Conservation (phyloP, 1,140 invertebrate species). For the Holotrichia oblita region DNA sequence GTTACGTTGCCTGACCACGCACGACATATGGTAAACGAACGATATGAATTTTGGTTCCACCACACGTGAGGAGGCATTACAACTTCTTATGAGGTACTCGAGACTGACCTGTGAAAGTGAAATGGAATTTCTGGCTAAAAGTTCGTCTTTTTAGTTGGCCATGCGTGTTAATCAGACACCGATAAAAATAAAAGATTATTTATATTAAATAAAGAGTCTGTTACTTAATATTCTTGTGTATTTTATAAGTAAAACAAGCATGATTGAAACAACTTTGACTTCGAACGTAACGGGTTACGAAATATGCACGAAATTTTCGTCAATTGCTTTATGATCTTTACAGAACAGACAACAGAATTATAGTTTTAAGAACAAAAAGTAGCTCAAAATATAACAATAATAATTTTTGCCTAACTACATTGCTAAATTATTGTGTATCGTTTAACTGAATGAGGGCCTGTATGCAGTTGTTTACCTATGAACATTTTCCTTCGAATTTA, state of each 20-base stretch:
- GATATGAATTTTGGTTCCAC: background rate
- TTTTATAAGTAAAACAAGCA: background rate
- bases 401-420: no score
- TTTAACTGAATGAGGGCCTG: no score
- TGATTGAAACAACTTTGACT: background rate
- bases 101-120: slow-evolving; percentile 23
- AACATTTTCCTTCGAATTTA: no score
- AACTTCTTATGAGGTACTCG: background rate
- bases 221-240: background rate
- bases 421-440: no score
- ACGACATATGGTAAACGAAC: background rate
- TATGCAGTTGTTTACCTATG: no score
- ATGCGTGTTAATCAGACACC: slow-evolving; percentile 16
- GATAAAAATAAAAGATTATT: background rate
- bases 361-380: no score
- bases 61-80: background rate
- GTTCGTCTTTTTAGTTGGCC: background rate
- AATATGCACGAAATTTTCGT: background rate
- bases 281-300: no score
- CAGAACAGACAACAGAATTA: no score
- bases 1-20: background rate
- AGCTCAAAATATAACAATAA: no score
- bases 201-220: background rate
- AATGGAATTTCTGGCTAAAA: slow-evolving; percentile 37
- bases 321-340: background rate